Conservation (phyloP, 2,888 invertebrate genomes). For the Herminia tarsipennalis region DNA sequence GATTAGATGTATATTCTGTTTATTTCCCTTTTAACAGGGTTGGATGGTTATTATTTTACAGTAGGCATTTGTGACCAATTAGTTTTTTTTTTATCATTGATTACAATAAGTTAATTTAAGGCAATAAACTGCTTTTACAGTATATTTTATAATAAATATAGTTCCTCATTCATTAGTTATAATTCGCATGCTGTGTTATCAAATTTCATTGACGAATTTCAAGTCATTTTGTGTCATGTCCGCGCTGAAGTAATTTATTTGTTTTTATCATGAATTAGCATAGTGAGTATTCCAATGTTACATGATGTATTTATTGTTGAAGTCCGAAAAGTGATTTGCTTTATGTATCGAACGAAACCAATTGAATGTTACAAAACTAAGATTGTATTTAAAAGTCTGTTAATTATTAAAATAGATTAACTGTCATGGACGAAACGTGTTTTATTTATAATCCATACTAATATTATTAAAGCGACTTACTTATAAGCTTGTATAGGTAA, state of each 20-base stretch:
- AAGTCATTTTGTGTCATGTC: conserved; percentile 76
- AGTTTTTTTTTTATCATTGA: conserved; percentile 31
- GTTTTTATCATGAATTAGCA: conserved; percentile 59
- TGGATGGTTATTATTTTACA: conserved; percentile 27
- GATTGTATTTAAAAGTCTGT: conserved; percentile 83
- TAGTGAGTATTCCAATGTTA: conserved; percentile 76
- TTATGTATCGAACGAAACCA: conserved; percentile 65
- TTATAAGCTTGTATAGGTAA: too few relatives aligned
- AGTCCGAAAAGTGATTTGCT: conserved; percentile 68
- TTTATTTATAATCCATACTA: conserved; percentile 52
- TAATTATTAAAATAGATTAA: conserved; percentile 73
- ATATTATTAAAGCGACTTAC: too few relatives aligned
- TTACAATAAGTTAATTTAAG: conserved; percentile 28
- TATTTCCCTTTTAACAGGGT: conserved; percentile 33
- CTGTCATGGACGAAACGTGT: conserved; percentile 56
- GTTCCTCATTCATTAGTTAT: conserved; percentile 63
- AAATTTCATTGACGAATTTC: conserved; percentile 53
- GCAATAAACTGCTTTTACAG: conserved; percentile 37
- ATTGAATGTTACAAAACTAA: conserved; percentile 74
- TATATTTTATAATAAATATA: conserved; percentile 46
- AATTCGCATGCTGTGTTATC: conserved; percentile 62
- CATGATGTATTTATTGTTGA: conserved; percentile 76
- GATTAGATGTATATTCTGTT: conserved; percentile 40
- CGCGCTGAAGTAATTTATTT: conserved; percentile 62
- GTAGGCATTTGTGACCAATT: conserved; percentile 20